Conservation (phyloP, 2,888 invertebrate genomes). For the Limnephilus marmoratus region DNA sequence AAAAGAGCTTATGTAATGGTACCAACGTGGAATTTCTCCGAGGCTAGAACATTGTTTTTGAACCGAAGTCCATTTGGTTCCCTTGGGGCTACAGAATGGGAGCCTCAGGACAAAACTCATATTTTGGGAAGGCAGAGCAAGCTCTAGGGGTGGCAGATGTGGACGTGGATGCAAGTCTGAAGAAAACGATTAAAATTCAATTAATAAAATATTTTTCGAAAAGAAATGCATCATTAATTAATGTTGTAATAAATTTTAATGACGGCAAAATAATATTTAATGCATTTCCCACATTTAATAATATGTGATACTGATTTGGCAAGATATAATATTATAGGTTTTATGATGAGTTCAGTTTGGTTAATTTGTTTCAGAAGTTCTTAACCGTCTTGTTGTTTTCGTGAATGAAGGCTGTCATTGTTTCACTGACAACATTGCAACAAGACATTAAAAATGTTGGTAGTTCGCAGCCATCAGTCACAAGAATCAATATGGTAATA, state of each 20-base stretch:
- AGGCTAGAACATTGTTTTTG: background rate
- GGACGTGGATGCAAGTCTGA: background rate
- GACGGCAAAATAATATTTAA: background rate
- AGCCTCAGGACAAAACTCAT: background rate
- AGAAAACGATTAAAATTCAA: background rate
- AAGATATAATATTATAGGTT: too few relatives aligned
- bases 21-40: background rate
- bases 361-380: too few relatives aligned
- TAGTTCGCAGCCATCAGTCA: too few relatives aligned
- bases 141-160: background rate
- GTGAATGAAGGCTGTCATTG: too few relatives aligned
- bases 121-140: background rate
- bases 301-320: too few relatives aligned
- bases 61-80: background rate
- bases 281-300: background rate
- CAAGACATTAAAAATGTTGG: too few relatives aligned
- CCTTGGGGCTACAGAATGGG: background rate
- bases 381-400: too few relatives aligned
- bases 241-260: too few relatives aligned
- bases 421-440: too few relatives aligned
- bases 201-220: background rate
- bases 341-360: too few relatives aligned
- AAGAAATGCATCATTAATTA: background rate
- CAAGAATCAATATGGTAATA: too few relatives aligned
- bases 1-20: background rate